Evolutionary conservation across 2,888 invertebrate species (phyloP), one percentile per base, ranked within the genome.

Genomic region (Caenorhabditis panamensis): DNA sequence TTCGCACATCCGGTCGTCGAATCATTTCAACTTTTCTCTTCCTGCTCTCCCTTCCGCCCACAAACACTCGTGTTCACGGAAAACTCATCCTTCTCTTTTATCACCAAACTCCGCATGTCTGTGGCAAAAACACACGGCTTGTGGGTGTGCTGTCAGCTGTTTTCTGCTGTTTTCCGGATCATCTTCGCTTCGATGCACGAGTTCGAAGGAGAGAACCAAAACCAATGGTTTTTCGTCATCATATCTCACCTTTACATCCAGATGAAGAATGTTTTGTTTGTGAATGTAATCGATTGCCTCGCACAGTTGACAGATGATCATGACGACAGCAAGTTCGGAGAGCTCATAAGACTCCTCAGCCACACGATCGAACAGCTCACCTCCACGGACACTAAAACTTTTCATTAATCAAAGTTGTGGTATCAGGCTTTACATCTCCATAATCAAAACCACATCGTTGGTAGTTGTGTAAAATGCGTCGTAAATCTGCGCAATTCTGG

Each of bases 211-310:
- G 11, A 44, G 18, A 53, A 24, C 18, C 18, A 31, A 31, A 6
- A 53, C 36, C 36, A 11, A 11, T n/a, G n/a, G n/a, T n/a, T n/a
- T n/a, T n/a, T n/a, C n/a, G n/a, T 13, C 13, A 2, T 41, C 41
- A 37, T 13, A 13, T 8, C 86, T 86, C 89, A 96, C 96, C 94
- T 99, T 99, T 94, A 99, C 94, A 91, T 99, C 99, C 69, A 99
- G 93, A 93, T 99, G 99, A 69, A 99, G 92, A 87, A 99, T 96
- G 89, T 95, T 95, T 92, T 96, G 95, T 77, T 95, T 94, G 91
- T 99, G 99, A 90, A 99, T 97, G 91, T 97, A 99, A 90, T 95
- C 95, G 84, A 99, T 95, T 28, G 97, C 99, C 91, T 98, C 97
- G 92, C 97, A 97, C 26, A 88, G 58, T 92, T 99, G 99, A 47